phyloP scores from a whole-genome alignment of 2,888 invertebrate genomes.

The Eumacrocentrus americanus region DNA sequence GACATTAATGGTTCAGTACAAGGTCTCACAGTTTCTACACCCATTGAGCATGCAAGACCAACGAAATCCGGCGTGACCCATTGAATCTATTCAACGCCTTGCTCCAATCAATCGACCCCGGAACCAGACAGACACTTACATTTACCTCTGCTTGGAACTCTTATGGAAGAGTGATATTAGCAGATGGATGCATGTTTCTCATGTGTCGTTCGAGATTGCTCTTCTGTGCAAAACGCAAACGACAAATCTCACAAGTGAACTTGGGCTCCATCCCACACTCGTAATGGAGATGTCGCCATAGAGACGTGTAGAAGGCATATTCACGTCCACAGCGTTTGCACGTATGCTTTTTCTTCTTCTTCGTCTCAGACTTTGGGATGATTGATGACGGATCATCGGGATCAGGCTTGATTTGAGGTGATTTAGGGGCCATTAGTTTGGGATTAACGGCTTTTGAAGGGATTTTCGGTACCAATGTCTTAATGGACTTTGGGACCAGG shows the following conservation, averaged over 20 bases:
- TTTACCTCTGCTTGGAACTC: conserved; percentile 5
- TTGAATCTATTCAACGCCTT: no score
- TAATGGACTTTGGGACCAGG: neutral
- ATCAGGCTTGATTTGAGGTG: conserved; percentile 11
- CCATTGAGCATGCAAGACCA: no score
- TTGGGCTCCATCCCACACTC: conserved; percentile 69
- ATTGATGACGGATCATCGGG: conserved; percentile 13
- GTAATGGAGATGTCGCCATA: conserved; percentile 61
- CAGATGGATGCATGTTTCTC: conserved; percentile 46
- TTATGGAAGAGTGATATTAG: conserved; percentile 18
- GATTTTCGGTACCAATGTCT: conserved; percentile 23
- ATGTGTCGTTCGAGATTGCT: conserved; percentile 65
- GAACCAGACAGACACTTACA: conserved; percentile 25
- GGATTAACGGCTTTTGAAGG: neutral
- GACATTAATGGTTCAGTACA: no score
- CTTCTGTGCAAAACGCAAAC: conserved; percentile 66
- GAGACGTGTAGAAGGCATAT: conserved; percentile 54
- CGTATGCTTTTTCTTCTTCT: conserved; percentile 45
- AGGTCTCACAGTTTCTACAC: conserved; percentile 8
- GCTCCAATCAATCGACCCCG: no score
- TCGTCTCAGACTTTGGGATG: conserved; percentile 22
- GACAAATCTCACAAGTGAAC: conserved; percentile 68
- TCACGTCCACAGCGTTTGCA: conserved; percentile 48
- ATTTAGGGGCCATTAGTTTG: neutral
- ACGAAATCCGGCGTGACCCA: no score